These are phyloP conservation scores for Phalacrocorax aristotelis DNA, from an alignment of 2,113 vertebrate genomes.

Conservation along the genomic window DNA sequence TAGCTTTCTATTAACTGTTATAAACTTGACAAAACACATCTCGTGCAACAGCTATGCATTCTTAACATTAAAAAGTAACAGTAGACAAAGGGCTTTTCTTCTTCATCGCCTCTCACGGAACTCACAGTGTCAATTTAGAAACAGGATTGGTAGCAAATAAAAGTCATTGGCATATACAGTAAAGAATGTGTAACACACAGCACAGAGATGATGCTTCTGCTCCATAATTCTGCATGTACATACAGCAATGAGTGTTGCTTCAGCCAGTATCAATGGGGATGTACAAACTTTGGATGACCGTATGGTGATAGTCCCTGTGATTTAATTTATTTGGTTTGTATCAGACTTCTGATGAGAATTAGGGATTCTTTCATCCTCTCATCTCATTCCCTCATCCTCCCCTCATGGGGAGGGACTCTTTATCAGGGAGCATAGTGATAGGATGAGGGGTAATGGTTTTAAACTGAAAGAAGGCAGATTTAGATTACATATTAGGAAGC, in stretches of 20 bases:
- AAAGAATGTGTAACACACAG: background rate
- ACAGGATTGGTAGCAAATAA: background rate
- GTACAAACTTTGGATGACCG: background rate
- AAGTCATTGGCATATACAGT: background rate
- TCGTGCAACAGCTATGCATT: background rate
- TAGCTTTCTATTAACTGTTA: background rate
- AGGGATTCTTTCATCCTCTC: background rate
- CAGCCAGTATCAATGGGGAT: background rate
- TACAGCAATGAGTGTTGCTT: background rate
- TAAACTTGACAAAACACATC: background rate
- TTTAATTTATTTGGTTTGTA: background rate
- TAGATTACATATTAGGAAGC: background rate
- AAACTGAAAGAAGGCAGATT: background rate
- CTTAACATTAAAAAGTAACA: background rate
- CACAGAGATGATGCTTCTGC: background rate
- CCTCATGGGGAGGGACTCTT: background rate
- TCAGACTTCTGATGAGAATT: background rate
- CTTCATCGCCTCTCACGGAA: background rate
- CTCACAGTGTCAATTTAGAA: constrained; percentile 12
- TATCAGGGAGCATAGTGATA: background rate
- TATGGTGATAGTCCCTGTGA: background rate
- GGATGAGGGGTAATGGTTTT: background rate
- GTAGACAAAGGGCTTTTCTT: background rate
- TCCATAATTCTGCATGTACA: background rate
- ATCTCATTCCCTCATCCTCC: background rate